Conservation (phyloP, 2,113 vertebrate species). For the Cephalopholis sonnerati region DNA sequence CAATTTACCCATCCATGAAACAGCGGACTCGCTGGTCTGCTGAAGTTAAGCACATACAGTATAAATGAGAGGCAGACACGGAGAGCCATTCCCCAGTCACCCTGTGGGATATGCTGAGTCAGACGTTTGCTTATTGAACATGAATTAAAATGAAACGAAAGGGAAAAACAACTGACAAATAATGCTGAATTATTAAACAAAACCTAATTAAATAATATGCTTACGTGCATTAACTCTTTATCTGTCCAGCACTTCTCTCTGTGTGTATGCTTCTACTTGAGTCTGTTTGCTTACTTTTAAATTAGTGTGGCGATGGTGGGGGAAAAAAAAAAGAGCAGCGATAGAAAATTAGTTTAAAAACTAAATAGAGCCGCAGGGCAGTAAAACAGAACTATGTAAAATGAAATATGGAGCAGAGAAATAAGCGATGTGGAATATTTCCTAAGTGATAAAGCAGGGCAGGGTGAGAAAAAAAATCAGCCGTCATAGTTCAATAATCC, state of each 20-base stretch:
- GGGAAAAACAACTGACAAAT: not conserved
- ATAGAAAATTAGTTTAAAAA: slow-evolving; percentile 16
- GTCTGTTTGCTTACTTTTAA: slow-evolving; percentile 15
- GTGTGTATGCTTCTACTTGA: not conserved
- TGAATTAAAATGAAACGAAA: slow-evolving; percentile 1
- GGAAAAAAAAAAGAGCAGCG: slow-evolving; percentile 6
- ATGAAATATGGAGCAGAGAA: slow-evolving; percentile 30
- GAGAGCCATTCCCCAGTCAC: slow-evolving; percentile 37
- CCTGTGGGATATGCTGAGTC: slow-evolving; percentile 35
- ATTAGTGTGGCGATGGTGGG: slow-evolving; percentile 1
- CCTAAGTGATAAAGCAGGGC: slow-evolving; percentile 25
- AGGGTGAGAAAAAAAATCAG: slow-evolving; percentile 5
- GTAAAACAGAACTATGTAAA: slow-evolving; percentile 23
- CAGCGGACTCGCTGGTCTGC: slow-evolving; percentile 4
- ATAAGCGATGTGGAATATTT: slow-evolving; percentile 40
- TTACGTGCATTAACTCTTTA: slow-evolving; percentile 25
- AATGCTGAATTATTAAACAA: slow-evolving; percentile 41
- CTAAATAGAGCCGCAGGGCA: slow-evolving; percentile 6
- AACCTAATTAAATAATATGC: slow-evolving; percentile 46
- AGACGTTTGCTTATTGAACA: slow-evolving; percentile 45
- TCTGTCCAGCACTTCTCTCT: not conserved
- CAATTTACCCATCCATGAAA: slow-evolving; percentile 39
- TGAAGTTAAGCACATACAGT: slow-evolving; percentile 47
- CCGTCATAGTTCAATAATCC: slow-evolving; percentile 47
- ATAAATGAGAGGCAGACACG: slow-evolving; percentile 36